phyloP scores from a whole-genome alignment of 2,113 vertebrate species.

The Eptatretus burgeri region DNA sequence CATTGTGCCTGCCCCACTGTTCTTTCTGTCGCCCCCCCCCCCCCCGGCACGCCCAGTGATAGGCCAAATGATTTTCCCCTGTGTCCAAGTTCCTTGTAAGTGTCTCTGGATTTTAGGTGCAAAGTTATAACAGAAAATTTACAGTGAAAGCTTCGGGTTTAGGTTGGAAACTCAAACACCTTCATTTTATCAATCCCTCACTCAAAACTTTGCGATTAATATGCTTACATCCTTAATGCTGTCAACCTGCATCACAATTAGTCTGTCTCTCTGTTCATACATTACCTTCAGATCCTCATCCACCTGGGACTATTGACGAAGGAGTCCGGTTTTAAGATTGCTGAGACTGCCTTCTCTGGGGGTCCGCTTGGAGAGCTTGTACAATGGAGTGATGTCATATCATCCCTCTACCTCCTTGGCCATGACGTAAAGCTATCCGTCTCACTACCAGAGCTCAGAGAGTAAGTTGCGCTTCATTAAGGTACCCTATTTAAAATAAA shows the following conservation, averaged over 20 bases:
- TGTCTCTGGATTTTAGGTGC: no score
- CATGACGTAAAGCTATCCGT: constrained; percentile 85
- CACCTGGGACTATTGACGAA: constrained; percentile 87
- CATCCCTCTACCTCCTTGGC: constrained; percentile 83
- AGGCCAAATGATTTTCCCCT: background rate
- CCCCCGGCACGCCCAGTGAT: background rate
- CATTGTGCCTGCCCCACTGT: no score
- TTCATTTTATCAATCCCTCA: background rate
- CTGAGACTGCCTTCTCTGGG: constrained; percentile 86
- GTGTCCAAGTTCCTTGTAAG: background rate
- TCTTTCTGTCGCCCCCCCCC: no score
- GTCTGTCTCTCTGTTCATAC: constrained; percentile 10
- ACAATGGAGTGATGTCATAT: constrained; percentile 98
- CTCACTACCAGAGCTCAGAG: constrained; percentile 86
- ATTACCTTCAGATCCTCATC: constrained; percentile 38
- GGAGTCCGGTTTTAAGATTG: constrained; percentile 99
- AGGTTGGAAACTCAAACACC: background rate
- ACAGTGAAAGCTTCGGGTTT: background rate
- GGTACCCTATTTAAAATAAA: no score
- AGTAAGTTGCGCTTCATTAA: constrained; percentile 27
- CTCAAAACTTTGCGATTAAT: constrained; percentile 9
- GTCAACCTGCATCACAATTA: background rate
- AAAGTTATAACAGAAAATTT: no score
- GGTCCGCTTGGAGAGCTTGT: constrained; percentile 86
- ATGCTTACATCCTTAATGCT: constrained; percentile 8